Conservation (phyloP, 2,797 vertebrate genomes). For the Siniperca scherzeri region DNA sequence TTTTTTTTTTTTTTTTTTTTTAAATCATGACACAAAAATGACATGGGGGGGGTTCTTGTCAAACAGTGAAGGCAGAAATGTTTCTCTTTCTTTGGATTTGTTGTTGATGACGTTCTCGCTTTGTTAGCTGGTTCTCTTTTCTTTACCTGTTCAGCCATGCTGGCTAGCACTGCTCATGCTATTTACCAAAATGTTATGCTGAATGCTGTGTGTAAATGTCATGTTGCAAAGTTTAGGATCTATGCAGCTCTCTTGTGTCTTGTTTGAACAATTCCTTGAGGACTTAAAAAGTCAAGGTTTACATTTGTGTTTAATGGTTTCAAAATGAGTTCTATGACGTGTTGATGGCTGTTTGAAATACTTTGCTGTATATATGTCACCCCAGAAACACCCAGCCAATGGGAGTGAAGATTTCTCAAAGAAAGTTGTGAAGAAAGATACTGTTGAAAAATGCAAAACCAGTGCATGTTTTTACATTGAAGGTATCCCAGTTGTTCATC, state of each 20-base stretch:
- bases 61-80: background rate
- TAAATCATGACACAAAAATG: background rate
- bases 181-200: background rate
- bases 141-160: background rate
- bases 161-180: background rate
- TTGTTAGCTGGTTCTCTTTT: background rate
- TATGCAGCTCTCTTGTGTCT: background rate
- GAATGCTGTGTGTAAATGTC: background rate
- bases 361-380: background rate
- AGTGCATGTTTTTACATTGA: background rate
- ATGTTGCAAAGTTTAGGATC: background rate
- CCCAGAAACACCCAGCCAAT: background rate
- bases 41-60: background rate
- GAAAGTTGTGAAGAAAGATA: background rate
- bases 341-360: background rate
- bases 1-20: slow-evolving; percentile 1
- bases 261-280: background rate
- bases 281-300: background rate
- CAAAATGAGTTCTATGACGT: slow-evolving; percentile 5
- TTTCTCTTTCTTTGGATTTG: background rate
- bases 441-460: background rate
- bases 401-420: background rate
- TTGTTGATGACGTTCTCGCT: slow-evolving; percentile 4
- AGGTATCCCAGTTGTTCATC: background rate
- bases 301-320: background rate